These are phyloP conservation scores for Naja naja DNA, from an alignment of 2,113 vertebrate species.

Conservation along the genomic window DNA sequence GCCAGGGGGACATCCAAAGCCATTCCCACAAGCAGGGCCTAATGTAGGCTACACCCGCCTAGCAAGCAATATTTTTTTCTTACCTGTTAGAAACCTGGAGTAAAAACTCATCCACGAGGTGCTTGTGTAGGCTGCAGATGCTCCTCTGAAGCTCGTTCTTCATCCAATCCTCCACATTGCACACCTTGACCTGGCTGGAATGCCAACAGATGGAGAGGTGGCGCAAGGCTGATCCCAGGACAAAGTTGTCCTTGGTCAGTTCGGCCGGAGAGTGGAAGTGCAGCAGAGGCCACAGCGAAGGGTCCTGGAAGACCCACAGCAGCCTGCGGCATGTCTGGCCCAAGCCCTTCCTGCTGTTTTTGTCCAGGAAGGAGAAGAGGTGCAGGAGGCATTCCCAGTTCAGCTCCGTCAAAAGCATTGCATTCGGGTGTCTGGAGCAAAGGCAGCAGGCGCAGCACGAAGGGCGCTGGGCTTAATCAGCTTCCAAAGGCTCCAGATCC, in stretches of 20 bases:
- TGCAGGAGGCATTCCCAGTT: constrained; percentile 88
- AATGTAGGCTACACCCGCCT: neutral
- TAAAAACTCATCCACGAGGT: constrained; percentile 82
- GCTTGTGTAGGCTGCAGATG: constrained; percentile 84
- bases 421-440: neutral
- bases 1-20: neutral
- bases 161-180: constrained; percentile 91
- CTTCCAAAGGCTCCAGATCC: constrained; percentile 37
- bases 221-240: constrained; percentile 82
- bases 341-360: constrained; percentile 79
- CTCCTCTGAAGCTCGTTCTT: constrained; percentile 86
- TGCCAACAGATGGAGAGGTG: constrained; percentile 87
- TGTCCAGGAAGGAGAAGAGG: constrained; percentile 93
- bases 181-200: constrained; percentile 88
- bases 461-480: neutral
- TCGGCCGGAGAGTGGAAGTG: constrained; percentile 82
- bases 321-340: constrained; percentile 80
- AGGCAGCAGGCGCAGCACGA: neutral
- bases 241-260: constrained; percentile 83
- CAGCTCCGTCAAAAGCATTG: constrained; percentile 85
- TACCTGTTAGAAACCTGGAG: constrained; percentile 81
- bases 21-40: too few relatives aligned
- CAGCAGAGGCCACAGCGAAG: constrained; percentile 82
- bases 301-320: constrained; percentile 80
- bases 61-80: constrained; percentile 38